phyloP scores from a whole-genome alignment of 2,113 vertebrate species.

The Oriolus oriolus region DNA sequence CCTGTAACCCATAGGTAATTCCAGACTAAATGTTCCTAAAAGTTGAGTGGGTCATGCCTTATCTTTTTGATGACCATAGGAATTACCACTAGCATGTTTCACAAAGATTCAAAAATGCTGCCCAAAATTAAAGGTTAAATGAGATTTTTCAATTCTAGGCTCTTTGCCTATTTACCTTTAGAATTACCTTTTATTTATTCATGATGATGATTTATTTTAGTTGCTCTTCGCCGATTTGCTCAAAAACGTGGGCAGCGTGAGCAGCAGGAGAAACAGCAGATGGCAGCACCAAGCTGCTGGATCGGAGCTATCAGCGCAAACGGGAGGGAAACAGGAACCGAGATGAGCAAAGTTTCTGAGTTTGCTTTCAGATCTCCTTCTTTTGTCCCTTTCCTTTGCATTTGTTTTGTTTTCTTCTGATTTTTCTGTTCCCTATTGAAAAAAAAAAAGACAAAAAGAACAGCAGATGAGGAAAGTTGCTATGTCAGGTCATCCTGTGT shows the following conservation, averaged over 20 bases:
- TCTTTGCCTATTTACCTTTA: not conserved
- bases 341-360: not conserved
- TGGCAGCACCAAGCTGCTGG: conserved; percentile 62
- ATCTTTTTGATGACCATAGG: not conserved
- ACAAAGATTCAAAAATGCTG: not conserved
- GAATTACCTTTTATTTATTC: not conserved
- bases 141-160: not conserved
- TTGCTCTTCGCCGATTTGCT: not conserved
- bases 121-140: not conserved
- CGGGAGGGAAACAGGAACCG: accelerated
- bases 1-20: not conserved
- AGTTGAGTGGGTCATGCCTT: not conserved
- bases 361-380: not conserved
- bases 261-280: conserved; percentile 49
- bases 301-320: not conserved
- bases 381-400: not conserved
- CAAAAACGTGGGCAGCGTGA: not conserved
- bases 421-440: not conserved
- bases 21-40: not conserved
- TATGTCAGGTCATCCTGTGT: not conserved
- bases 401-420: not conserved
- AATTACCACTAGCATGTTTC: not conserved
- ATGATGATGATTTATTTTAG: not conserved
- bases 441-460: not conserved
- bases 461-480: not conserved